Percentiles rank a stretch among this genome's conserved stretches.
Evolutionary conservation across 1,140 invertebrate genomes (phyloP).

Genomic region (Fopius arisanus): DNA sequence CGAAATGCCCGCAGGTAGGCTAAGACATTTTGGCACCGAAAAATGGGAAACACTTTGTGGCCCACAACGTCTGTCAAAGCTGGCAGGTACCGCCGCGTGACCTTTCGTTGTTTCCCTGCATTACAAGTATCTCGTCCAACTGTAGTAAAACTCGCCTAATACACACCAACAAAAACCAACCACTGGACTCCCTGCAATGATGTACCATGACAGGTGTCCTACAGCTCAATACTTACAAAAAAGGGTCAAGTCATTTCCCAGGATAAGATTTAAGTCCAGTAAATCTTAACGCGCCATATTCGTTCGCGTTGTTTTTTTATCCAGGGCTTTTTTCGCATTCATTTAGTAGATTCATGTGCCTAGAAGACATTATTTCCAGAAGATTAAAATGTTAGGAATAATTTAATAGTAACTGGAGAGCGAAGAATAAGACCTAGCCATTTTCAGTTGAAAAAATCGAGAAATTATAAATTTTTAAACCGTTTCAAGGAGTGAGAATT

Average conservation of each 20-base stretch:
- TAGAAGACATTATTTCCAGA: too few species aligned
- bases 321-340: too few species aligned
- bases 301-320: too few species aligned
- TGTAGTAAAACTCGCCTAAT: not conserved
- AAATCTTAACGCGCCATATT: not conserved
- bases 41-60: not conserved
- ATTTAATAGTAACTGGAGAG: too few species aligned
- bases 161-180: not conserved
- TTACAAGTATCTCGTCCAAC: slow-evolving; percentile 47
- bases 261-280: slow-evolving; percentile 23
- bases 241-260: not conserved
- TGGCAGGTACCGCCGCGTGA: slow-evolving; percentile 51
- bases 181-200: not conserved
- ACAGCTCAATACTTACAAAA: not conserved
- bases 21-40: not conserved
- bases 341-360: too few species aligned
- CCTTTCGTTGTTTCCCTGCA: slow-evolving; percentile 46
- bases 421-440: too few species aligned
- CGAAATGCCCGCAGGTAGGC: not conserved
- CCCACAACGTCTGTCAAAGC: slow-evolving; percentile 32
- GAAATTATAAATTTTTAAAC: too few species aligned
- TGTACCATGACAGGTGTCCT: slow-evolving; percentile 15
- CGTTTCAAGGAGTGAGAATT: too few species aligned
- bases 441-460: too few species aligned
- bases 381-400: too few species aligned